These are phyloP conservation scores for Cottoperca gobio DNA, from an alignment of 2,797 vertebrate genomes.

Conservation along the genomic window DNA sequence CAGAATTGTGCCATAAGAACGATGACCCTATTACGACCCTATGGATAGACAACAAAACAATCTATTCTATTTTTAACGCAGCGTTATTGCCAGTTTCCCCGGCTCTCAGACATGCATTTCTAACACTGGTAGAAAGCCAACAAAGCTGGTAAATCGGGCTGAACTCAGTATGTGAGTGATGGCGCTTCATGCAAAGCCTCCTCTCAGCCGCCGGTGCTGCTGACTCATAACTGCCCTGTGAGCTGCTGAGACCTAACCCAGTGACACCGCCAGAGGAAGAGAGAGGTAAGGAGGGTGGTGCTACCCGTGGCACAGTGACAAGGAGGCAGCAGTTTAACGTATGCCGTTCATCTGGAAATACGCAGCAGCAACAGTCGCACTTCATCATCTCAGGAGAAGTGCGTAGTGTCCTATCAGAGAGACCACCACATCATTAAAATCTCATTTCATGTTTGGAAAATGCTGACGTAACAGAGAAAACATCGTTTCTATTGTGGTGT, in stretches of 20 bases:
- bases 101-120: conserved; percentile 12
- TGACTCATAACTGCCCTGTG: conserved; percentile 80
- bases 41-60: neutral
- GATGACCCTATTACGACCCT: neutral
- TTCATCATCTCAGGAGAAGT: conserved; percentile 48
- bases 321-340: conserved; percentile 30
- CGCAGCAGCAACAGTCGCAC: conserved; percentile 27
- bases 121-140: conserved; percentile 19
- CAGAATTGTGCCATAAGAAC: neutral
- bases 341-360: conserved; percentile 53
- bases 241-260: conserved; percentile 63
- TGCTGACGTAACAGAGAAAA: conserved; percentile 36
- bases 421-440: conserved; percentile 49
- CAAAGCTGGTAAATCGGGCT: conserved; percentile 31
- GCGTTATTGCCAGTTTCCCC: neutral
- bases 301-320: conserved; percentile 30
- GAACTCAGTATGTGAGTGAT: conserved; percentile 52
- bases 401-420: conserved; percentile 26
- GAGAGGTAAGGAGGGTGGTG: conserved; percentile 12
- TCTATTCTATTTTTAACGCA: neutral
- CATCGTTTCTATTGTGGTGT: conserved; percentile 19
- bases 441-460: conserved; percentile 52
- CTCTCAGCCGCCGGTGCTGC: conserved; percentile 70
- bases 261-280: conserved; percentile 50
- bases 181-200: conserved; percentile 64